Evolutionary conservation across 2,888 invertebrate genomes (phyloP), one percentile per base, ranked within the genome.

Genomic region (Teleiodes luculella): DNA sequence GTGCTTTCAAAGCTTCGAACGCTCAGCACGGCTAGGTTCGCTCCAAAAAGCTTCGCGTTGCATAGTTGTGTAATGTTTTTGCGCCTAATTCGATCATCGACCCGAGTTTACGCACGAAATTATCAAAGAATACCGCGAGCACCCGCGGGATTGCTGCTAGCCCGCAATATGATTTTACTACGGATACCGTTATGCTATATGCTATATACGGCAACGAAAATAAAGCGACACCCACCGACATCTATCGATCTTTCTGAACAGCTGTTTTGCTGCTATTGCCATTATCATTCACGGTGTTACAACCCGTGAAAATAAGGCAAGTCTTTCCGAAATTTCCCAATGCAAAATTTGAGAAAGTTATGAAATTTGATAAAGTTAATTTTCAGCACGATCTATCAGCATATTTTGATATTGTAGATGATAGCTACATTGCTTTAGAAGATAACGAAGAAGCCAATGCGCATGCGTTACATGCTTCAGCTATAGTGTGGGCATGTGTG

Each of bases 141-240:
- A 75, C 73, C 73, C 73, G 74, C 77, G 70, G 72, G 65, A 71
- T 74, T 70, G 66, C n/a, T n/a, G 70, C 56, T 63, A 58, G 66
- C 57, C 28, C 56, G 59, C 71, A 70, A 76, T 74, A 74, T 73
- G 75, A 78, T 81, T 79, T 79, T 87, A 87, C 86, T 86, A 88
- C 86, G 77, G 80, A 80, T 86, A 85, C 86, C 84, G 86, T 83
- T 86, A 82, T 66, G 69, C 75, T 79, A 69, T 86, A 82, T 66
- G 69, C 75, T 79, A 69, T 78, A 76, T 70, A 78, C 70, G 73
- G 76, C 77, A 78, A 79, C 80, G 79, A 88, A 87, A 87, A 86
- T 87, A 88, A 86, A 86, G 85, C 76, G 82, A 84, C 85, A 78
- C 77, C 74, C 84, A 87, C 86, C 82, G 89, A 89, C 89, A 87